A percentile compares a stretch with the other conserved stretches of the same genome.
Conservation (phyloP, 1,140 invertebrate genomes). For the Mylabris phalerata region DNA sequence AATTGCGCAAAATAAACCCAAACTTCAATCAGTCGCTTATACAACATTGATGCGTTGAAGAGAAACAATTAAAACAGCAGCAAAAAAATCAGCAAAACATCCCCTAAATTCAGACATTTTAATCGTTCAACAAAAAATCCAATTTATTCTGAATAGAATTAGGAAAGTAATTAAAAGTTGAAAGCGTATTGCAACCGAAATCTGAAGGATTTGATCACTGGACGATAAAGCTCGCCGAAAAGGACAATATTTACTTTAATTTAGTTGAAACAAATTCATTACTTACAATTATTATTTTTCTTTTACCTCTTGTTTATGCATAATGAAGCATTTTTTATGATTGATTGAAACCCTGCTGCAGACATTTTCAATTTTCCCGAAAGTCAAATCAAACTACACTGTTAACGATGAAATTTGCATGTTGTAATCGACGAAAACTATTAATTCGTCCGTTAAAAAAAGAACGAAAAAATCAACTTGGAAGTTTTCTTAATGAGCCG, state of each 20-base stretch:
- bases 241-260: slow-evolving; percentile 3
- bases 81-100: neutral
- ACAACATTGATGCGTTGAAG: neutral
- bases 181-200: neutral
- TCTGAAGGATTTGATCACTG: too few relatives aligned
- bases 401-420: too few relatives aligned
- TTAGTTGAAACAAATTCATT: neutral
- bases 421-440: too few relatives aligned
- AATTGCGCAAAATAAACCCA: neutral
- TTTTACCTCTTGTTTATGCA: neutral
- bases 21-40: neutral
- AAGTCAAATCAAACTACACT: too few relatives aligned
- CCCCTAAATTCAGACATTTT: neutral
- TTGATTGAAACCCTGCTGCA: too few relatives aligned
- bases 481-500: too few relatives aligned
- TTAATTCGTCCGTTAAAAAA: too few relatives aligned
- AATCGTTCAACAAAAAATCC: slow-evolving; percentile 3
- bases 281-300: neutral
- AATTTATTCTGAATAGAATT: slow-evolving; percentile 3
- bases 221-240: neutral
- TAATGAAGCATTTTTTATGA: neutral
- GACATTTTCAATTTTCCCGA: too few relatives aligned
- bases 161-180: slow-evolving; percentile 9
- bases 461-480: too few relatives aligned
- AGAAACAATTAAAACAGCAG: neutral